Base-by-base conservation (phyloP, 2,888 invertebrate genomes). In the Meliscaeva auricollis region DNA sequence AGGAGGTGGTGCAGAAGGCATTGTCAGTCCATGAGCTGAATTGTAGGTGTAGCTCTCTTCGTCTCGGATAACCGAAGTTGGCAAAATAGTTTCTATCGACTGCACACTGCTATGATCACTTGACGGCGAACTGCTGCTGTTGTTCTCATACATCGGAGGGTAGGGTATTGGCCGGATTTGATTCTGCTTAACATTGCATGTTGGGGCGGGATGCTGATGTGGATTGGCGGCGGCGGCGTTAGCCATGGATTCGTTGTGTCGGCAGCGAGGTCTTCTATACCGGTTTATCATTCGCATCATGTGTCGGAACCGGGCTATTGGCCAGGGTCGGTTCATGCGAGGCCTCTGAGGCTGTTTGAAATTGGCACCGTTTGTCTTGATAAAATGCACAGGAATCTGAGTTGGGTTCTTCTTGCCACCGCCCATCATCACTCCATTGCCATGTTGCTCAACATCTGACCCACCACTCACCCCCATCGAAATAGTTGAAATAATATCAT, bases 1-100 rank as follows among this genome's bases (percentile, higher is more conserved):
- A 26, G 93, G 93, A 15, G 93, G 93, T 41, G 93, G 93, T 2
- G 93, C 92, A 1, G 93, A 93, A 7, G 91, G 91, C 88, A 91
- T 72, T 15, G 89, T 91, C 13, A 89, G 85, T 15, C 88, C 88
- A 17, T 88, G 87, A 56, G 89, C 84, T 4, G 66, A 62, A 9
- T 89, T 89, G 15, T 90, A 91, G 35, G 91, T 91, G 62, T 90
- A 89, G 32, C 90, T 89, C 20, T 89, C 89, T 58, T 91, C 90
- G 64, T 91, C 91, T 38, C 92, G 89, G 75, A 92, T 92, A 26
- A 91, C 89, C 35, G 91, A 91, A 15, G 91, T 91, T 72, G 91
- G 91, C 87, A 92, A 87, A 87, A 91, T 90, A 5, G 91, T 89
- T 82, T 92, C 90, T 70, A 89, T 89, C 68, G 89, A 88, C 72